phyloP scores from a whole-genome alignment of 2,797 vertebrate species.

The Halcyon smyrnensis region DNA sequence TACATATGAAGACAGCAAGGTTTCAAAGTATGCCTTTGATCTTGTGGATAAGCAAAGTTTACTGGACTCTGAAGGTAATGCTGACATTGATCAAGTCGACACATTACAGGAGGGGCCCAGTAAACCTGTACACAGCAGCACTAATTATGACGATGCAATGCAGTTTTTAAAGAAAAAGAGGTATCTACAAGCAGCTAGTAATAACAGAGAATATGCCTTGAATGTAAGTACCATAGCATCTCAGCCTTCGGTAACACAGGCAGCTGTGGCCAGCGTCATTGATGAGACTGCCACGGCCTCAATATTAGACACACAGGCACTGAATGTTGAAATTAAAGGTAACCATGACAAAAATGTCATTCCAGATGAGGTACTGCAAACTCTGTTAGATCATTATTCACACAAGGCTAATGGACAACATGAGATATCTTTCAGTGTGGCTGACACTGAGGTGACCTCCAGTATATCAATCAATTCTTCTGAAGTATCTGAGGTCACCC shows the following conservation, averaged over 20 bases:
- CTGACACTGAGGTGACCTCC: constrained; percentile 95
- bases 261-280: constrained; percentile 91
- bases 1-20: constrained; percentile 93
- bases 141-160: constrained; percentile 98
- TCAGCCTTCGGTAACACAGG: constrained; percentile 91
- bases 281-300: constrained; percentile 91
- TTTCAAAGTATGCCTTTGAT: constrained; percentile 93
- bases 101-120: constrained; percentile 88
- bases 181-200: constrained; percentile 92
- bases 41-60: constrained; percentile 95
- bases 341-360: constrained; percentile 94
- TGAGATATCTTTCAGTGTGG: constrained; percentile 95
- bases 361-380: constrained; percentile 97
- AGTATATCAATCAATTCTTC: constrained; percentile 98
- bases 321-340: constrained; percentile 91
- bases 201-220: constrained; percentile 90
- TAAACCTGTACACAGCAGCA: constrained; percentile 92
- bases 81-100: constrained; percentile 91
- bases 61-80: constrained; percentile 89
- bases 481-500: constrained; percentile 90
- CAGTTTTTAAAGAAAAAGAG: constrained; percentile 99
- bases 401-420: constrained; percentile 97
- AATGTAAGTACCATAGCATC: constrained; percentile 92
- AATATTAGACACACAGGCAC: constrained; percentile 91
- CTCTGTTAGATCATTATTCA: constrained; percentile 96